phyloP scores from a whole-genome alignment of 2,888 invertebrate species.

The Campopleginae sp. region DNA sequence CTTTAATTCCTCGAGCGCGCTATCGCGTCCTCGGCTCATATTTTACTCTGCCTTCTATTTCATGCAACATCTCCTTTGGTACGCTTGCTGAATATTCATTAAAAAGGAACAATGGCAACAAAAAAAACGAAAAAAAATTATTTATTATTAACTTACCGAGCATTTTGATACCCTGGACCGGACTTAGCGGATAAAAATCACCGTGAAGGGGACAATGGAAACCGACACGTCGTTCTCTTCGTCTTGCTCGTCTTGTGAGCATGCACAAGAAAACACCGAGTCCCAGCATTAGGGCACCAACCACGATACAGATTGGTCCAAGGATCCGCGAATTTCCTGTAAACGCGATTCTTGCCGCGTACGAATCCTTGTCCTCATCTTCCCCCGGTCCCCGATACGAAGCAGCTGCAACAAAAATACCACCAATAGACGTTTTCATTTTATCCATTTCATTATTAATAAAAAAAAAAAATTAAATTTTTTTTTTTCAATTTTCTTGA shows the following conservation, averaged over 20 bases:
- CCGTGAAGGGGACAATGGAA: slow-evolving; percentile 92
- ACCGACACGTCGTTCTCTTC: slow-evolving; percentile 88
- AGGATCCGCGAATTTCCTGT: slow-evolving; percentile 90
- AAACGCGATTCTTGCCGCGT: slow-evolving; percentile 89
- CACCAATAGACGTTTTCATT: background rate
- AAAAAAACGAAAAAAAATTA: background rate
- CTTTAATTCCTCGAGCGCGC: slow-evolving; percentile 22
- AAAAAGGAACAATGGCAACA: background rate
- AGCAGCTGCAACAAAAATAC: slow-evolving; percentile 86
- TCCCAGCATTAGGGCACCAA: slow-evolving; percentile 90
- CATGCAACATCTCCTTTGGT: background rate
- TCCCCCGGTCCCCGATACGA: slow-evolving; percentile 90
- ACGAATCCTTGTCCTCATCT: slow-evolving; percentile 90
- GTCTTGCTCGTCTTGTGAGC: slow-evolving; percentile 88
- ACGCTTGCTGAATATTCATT: background rate
- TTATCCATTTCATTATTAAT: background rate
- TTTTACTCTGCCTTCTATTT: background rate
- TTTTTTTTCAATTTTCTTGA: too few species aligned
- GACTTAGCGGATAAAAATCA: slow-evolving; percentile 91
- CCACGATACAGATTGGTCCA: slow-evolving; percentile 90
- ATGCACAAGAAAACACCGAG: slow-evolving; percentile 88
- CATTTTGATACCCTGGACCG: slow-evolving; percentile 85
- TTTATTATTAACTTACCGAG: slow-evolving; percentile 75
- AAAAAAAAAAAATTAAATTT: too few species aligned
- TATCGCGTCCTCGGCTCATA: slow-evolving; percentile 20